Evolutionary conservation across 2,113 vertebrate genomes (phyloP), one percentile per base, ranked within the genome.

Genomic region (Myotis brandtii): DNA sequence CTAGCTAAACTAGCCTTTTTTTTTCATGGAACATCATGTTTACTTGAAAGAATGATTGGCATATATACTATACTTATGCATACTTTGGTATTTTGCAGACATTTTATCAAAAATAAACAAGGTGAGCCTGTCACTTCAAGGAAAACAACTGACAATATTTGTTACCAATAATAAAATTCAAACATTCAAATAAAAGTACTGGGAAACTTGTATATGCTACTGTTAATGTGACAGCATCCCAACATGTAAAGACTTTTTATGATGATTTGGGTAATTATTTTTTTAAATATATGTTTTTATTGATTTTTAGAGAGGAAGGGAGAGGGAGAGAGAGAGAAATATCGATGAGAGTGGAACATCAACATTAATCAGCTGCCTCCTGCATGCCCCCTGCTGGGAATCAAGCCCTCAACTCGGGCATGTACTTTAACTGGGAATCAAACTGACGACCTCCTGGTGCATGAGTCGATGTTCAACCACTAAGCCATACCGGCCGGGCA

Each of bases 1-100:
- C 72, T 30, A 89, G 62, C 30, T 89, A 30, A 93, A 82, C 67
- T 93, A 93, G 62, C 79, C 48, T 56, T 96, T 83, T 92, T 21
- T 21, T 9, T 59, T 52, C 56, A 54, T 46, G 13, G 16, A 76
- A 34, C 10, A 40, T 50, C 23, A 20, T 77, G 30, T 94, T 94
- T 70, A 32, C n/a, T 64, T 73, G 3, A 77, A 95, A 79, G 32
- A 66, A 66, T 66, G 16, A 67, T 8, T 67, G 64, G 6, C 32
- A 66, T 30, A 66, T 6, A 76, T 89, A 70, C 27, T 75, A 32
- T 9, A 23, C 0, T 76, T 79, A 32, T n/a, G 82, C 46, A 70
- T 62, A 66, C 32, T 56, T 84, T 18, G 9, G 7, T 73, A 81
- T 86, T 96, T 93, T 34, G 70, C 7, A 56, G 32, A 54, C n/a